phyloP scores from a whole-genome alignment of 2,113 vertebrate species.

The Saguinus midas region DNA sequence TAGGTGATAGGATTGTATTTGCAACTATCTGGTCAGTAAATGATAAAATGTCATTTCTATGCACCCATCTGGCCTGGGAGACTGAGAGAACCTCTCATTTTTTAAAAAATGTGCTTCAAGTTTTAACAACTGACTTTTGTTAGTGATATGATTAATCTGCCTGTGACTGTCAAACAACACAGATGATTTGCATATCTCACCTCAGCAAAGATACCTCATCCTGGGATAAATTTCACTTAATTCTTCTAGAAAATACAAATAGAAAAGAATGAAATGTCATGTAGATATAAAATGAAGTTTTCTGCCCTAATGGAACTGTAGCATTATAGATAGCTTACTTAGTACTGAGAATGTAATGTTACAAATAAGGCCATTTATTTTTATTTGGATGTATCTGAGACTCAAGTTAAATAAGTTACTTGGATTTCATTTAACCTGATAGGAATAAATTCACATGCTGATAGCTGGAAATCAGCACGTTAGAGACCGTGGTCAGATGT shows the following conservation, averaged over 20 bases:
- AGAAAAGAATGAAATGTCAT: background rate
- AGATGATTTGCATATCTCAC: background rate
- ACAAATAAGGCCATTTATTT: background rate
- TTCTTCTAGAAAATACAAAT: background rate
- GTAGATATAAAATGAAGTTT: background rate
- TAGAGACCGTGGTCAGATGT: background rate
- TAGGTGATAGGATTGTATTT: conserved; percentile 60
- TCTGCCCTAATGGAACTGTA: background rate
- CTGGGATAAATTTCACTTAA: background rate
- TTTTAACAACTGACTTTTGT: conserved; percentile 72
- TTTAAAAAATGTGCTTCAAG: conserved; percentile 28
- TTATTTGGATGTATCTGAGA: background rate
- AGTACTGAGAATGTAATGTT: background rate
- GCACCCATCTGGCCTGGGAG: conserved; percentile 62
- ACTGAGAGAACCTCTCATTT: conserved; percentile 66
- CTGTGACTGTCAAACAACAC: background rate
- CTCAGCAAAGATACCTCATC: background rate
- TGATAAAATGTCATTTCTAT: conserved; percentile 57
- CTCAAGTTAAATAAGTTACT: background rate
- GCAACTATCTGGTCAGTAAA: conserved; percentile 64
- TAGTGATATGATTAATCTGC: conserved; percentile 73
- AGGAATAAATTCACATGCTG: background rate
- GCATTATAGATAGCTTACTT: background rate
- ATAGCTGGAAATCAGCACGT: background rate
- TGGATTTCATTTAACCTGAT: background rate